These are phyloP conservation scores for Megamerina dolium DNA, from an alignment of 2,888 invertebrate genomes.

Conservation along the genomic window DNA sequence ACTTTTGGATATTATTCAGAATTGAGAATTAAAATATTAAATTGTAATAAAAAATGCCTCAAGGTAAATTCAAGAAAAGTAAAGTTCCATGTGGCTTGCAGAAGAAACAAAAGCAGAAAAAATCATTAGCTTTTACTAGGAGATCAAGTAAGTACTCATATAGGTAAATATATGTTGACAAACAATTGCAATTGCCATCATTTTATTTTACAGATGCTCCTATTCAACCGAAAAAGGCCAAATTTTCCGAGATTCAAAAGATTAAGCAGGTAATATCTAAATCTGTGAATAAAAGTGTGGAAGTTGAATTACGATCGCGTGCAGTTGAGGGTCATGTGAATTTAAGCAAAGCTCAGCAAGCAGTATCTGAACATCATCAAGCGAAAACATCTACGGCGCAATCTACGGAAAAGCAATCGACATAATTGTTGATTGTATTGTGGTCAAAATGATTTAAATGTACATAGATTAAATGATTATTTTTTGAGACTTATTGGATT, in stretches of 20 bases:
- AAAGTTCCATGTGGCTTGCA: conserved; percentile 53
- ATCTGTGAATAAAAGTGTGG: conserved; percentile 58
- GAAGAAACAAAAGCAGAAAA: conserved; percentile 53
- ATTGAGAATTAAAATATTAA: no score
- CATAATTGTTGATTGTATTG: no score
- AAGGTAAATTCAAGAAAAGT: conserved; percentile 59
- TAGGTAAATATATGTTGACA: background rate
- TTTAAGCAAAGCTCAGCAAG: conserved; percentile 53
- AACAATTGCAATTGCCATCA: conserved; percentile 5
- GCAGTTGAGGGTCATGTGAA: conserved; percentile 50
- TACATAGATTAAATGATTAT: no score
- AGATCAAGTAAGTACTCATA: conserved; percentile 52
- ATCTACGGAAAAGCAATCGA: background rate
- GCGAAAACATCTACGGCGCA: conserved; percentile 24
- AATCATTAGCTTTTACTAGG: conserved; percentile 50
- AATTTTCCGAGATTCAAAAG: conserved; percentile 56
- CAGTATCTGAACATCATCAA: conserved; percentile 48
- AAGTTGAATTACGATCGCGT: conserved; percentile 56
- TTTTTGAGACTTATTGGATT: no score
- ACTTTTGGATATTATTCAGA: no score
- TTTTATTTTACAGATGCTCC: conserved; percentile 53
- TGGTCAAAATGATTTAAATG: no score
- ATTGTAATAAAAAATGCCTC: conserved; percentile 51
- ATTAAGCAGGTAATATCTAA: conserved; percentile 59
- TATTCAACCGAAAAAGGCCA: conserved; percentile 57